Conservation (phyloP, 2,797 vertebrate genomes). For the Crax fasciolata region DNA sequence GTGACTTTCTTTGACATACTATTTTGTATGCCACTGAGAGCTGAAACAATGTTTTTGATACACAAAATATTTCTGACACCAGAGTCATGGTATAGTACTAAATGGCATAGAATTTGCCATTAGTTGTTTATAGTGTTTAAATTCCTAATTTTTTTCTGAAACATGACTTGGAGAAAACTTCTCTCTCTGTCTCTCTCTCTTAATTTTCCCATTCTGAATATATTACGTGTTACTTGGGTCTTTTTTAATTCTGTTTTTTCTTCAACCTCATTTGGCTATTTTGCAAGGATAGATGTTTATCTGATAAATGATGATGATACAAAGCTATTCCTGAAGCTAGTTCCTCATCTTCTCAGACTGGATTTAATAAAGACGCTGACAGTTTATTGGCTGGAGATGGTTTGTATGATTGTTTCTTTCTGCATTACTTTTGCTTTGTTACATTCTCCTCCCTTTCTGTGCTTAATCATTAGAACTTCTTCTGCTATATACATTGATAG, state of each 20-base stretch:
- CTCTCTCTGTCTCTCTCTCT: not conserved
- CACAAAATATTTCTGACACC: slow-evolving; percentile 17
- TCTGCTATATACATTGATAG: not conserved
- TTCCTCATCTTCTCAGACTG: not conserved
- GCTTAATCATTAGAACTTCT: slow-evolving; percentile 7
- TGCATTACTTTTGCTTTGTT: not conserved
- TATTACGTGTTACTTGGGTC: rapidly evolving
- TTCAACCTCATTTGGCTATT: not conserved
- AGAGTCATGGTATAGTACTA: not conserved
- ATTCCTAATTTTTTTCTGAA: not conserved
- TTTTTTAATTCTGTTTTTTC: not conserved
- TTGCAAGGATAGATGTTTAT: not conserved
- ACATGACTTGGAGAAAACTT: not conserved
- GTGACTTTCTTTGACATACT: slow-evolving; percentile 25
- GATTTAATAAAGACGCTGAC: slow-evolving; percentile 6
- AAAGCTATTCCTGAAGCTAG: slow-evolving; percentile 21
- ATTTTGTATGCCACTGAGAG: slow-evolving; percentile 23
- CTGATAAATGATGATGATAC: slow-evolving; percentile 2
- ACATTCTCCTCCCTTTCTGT: not conserved
- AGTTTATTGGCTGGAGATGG: slow-evolving; percentile 19
- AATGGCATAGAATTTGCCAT: not conserved
- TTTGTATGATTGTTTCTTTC: not conserved
- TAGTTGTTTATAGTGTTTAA: not conserved
- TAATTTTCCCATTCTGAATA: not conserved
- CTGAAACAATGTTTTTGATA: slow-evolving; percentile 51